These are phyloP conservation scores for Nomia melanderi DNA, from an alignment of 1,140 invertebrate species.

Conservation along the genomic window DNA sequence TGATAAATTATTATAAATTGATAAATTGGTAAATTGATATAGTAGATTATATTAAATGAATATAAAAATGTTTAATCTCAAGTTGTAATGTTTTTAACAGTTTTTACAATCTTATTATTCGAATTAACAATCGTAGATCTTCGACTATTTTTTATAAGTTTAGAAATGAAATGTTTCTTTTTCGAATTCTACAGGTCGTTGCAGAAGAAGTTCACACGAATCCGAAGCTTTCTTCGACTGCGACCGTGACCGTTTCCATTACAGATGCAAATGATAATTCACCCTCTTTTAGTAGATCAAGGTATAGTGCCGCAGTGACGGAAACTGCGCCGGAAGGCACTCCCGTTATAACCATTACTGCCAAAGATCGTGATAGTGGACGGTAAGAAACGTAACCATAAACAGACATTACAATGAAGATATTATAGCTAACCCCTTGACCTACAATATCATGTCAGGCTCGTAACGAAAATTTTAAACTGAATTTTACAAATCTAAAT, in stretches of 20 bases:
- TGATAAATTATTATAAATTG: too few species aligned
- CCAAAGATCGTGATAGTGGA: constrained; percentile 92
- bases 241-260: constrained; percentile 91
- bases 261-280: constrained; percentile 95
- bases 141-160: too few species aligned
- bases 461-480: too few species aligned
- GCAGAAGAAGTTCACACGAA: constrained; percentile 91
- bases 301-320: constrained; percentile 86
- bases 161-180: not conserved
- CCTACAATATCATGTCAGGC: too few species aligned
- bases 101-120: too few species aligned
- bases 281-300: constrained; percentile 88
- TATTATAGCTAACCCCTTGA: too few species aligned
- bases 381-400: constrained; percentile 79
- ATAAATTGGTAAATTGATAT: too few species aligned
- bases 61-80: too few species aligned
- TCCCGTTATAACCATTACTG: constrained; percentile 88
- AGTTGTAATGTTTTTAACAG: too few species aligned
- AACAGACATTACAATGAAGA: not conserved
- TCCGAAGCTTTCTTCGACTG: constrained; percentile 90
- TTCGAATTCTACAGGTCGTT: constrained; percentile 83
- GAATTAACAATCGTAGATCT: too few species aligned
- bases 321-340: constrained; percentile 88
- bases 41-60: too few species aligned
- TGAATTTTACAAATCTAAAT: too few species aligned